Evolutionary conservation across 2,888 invertebrate genomes (phyloP), one percentile per base, ranked within the genome.

Genomic region (Cartodere bifasciata): DNA sequence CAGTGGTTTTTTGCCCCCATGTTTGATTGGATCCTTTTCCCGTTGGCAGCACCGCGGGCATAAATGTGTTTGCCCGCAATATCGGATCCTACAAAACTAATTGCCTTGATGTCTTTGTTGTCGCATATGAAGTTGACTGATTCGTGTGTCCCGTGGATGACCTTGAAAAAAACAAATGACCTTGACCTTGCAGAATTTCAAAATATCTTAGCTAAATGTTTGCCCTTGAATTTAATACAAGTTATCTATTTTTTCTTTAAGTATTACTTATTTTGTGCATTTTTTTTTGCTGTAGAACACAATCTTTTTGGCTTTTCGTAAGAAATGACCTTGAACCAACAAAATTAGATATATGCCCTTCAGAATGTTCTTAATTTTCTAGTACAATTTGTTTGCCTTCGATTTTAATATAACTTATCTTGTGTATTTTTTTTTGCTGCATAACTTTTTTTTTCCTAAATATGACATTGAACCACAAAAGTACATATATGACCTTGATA

Each of bases 1-100:
- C 95, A 97, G 58, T 98, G 98, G 62, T 99, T 99, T 63, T 99
- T 98, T 3, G 98, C 98, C 7, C 97, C 97, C 91, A 98, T 91
- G 60, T 99, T 99, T 44, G 88, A 86, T 62, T 98, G 98, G 0
- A 98, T 79, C 14, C 85, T 65, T 55, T 81, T 83, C 50, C 98
- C 97, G 51, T 82, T 81, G 38, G 79, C 78, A 2, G 86, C 83
- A 28, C 92, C 90, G 38, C 90, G 70, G 45, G 84, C 78, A 60
- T 97, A 98, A 50, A 98, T 97, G 56, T 98, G 85, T 57, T 83
- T 82, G 16, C 98, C 95, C 25, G 97, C 97, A 43, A 72, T 75
- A 55, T 98, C 97, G 0, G 95, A 94, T 29, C 98, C 98, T 6
- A 98, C 98, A 57, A 98, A 98, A 4, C 97, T 97, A 16, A 98